Percentiles rank a stretch among this genome's conserved stretches.
phyloP scores from a whole-genome alignment of 2,797 vertebrate genomes.

The Ispidina picta region DNA sequence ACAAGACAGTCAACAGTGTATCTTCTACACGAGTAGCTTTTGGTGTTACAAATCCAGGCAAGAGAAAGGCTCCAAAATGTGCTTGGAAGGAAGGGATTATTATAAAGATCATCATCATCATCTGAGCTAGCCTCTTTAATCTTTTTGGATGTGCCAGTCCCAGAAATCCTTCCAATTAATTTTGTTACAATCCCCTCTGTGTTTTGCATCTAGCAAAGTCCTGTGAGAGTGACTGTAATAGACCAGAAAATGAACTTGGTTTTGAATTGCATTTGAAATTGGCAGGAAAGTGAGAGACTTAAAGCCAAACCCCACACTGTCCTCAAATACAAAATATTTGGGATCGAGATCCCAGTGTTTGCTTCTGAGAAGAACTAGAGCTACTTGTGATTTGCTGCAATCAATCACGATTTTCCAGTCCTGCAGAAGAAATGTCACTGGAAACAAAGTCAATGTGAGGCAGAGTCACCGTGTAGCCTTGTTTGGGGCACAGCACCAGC shows the following conservation, averaged over 20 bases:
- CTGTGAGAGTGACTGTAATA: conserved; percentile 4
- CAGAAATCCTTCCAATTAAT: not conserved
- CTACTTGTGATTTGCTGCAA: conserved; percentile 6
- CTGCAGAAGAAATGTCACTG: not conserved
- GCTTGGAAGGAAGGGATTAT: not conserved
- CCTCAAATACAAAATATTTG: not conserved
- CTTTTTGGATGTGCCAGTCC: not conserved
- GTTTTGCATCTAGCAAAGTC: conserved; percentile 11
- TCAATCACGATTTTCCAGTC: not conserved
- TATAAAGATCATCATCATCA: not conserved
- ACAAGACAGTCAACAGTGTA: not conserved
- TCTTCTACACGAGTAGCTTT: not conserved
- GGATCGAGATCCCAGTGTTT: conserved; percentile 2
- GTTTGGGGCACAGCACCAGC: not conserved
- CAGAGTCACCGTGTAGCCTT: not conserved
- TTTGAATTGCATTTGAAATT: conserved; percentile 36
- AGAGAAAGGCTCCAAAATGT: not conserved
- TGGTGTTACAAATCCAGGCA: not conserved
- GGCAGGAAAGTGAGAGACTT: not conserved
- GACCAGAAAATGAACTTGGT: conserved; percentile 25
- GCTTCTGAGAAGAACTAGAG: not conserved
- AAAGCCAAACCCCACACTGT: conserved; percentile 24
- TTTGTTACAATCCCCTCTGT: conserved; percentile 5
- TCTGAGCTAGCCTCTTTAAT: conserved; percentile 42
- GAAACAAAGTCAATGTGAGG: not conserved